These are phyloP conservation scores for Cyprinodon tularosa DNA, from an alignment of 2,113 vertebrate species.

Conservation along the genomic window DNA sequence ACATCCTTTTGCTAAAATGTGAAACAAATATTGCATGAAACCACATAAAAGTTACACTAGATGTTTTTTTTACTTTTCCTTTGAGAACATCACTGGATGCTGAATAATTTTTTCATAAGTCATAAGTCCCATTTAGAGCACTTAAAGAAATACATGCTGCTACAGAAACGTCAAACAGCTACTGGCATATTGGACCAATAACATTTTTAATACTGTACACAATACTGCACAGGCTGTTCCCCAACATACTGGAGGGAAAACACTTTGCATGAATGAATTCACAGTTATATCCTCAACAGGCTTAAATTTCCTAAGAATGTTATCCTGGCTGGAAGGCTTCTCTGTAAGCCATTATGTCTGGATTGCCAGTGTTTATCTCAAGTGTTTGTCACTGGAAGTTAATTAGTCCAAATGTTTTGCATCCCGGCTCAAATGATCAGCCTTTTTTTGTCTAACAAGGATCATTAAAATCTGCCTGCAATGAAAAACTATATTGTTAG, in stretches of 20 bases:
- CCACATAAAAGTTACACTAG: background rate
- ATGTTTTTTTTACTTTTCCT: background rate
- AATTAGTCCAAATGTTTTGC: slow-evolving; percentile 76
- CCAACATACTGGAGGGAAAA: background rate
- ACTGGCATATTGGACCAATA: slow-evolving; percentile 73
- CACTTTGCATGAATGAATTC: background rate
- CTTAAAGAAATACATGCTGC: background rate
- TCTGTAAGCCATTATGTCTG: slow-evolving; percentile 57
- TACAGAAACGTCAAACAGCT: slow-evolving; percentile 36
- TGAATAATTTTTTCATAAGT: background rate
- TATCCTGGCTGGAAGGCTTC: slow-evolving; percentile 67
- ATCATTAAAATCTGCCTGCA: slow-evolving; percentile 67
- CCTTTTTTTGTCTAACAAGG: slow-evolving; percentile 67
- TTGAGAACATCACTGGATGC: background rate
- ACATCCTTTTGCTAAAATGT: background rate
- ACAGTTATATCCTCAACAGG: slow-evolving; percentile 19
- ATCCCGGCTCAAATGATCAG: slow-evolving; percentile 72
- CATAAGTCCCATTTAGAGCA: background rate
- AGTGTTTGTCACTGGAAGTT: slow-evolving; percentile 83
- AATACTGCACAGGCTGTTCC: background rate
- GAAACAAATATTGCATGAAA: background rate
- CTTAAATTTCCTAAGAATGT: slow-evolving; percentile 24
- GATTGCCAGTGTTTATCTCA: slow-evolving; percentile 76
- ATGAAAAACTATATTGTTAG: background rate
- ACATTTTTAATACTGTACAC: background rate